Evolutionary conservation across 2,888 invertebrate genomes (phyloP).

Genomic region (Drosophila eohydei): DNA sequence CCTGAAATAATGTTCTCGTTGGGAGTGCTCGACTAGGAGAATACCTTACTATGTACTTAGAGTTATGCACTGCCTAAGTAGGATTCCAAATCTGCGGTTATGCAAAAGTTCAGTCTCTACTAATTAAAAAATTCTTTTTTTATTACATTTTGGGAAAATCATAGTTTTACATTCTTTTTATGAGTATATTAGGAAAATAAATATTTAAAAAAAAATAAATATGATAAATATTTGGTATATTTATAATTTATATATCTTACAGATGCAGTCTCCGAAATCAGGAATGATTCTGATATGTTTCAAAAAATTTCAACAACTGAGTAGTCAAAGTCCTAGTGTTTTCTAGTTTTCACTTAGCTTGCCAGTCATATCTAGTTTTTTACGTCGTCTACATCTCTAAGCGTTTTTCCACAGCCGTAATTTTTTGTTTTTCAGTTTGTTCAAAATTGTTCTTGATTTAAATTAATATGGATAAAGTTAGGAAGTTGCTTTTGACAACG

Average conservation of each 20-base stretch:
- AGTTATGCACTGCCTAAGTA: not conserved
- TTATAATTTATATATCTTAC: no score
- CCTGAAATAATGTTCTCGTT: not conserved
- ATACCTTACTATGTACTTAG: not conserved
- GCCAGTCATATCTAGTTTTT: slow-evolving; percentile 12
- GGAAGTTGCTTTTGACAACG: slow-evolving; percentile 33
- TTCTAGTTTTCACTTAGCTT: not conserved
- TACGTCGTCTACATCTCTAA: slow-evolving; percentile 19
- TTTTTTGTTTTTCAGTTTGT: not conserved
- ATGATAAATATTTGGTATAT: no score
- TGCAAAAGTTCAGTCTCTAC: not conserved
- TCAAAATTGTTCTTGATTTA: slow-evolving; percentile 23
- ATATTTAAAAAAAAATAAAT: no score
- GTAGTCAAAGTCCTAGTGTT: slow-evolving; percentile 14
- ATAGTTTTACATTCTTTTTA: no score
- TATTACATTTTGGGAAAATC: no score
- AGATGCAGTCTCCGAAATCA: no score
- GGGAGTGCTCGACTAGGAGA: not conserved
- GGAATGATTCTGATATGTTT: not conserved
- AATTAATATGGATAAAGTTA: slow-evolving; percentile 41
- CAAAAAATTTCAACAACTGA: slow-evolving; percentile 1
- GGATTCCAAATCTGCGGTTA: no score
- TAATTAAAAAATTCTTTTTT: no score
- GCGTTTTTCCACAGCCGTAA: not conserved
- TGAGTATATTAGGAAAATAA: no score